phyloP scores from a whole-genome alignment of 2,888 invertebrate genomes.

The Oscheius onirici region DNA sequence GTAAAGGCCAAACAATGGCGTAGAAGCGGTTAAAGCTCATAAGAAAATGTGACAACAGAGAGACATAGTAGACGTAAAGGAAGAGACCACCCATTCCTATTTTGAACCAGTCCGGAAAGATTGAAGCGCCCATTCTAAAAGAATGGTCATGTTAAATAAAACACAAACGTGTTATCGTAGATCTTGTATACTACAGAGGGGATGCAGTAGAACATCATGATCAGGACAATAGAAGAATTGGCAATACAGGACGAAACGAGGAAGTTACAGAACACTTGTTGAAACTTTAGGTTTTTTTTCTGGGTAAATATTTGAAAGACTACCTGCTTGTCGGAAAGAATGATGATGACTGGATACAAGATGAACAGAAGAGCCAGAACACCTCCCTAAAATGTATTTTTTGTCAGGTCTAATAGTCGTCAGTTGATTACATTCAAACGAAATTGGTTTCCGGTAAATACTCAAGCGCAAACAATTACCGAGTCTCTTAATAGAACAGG shows the following conservation, averaged over 20 bases:
- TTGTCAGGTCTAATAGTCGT: not conserved
- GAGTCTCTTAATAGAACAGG: too few relatives aligned
- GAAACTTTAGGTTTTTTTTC: not conserved
- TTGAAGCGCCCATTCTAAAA: too few relatives aligned
- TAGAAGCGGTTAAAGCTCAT: slow-evolving; percentile 28
- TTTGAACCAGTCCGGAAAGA: not conserved
- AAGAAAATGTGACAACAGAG: slow-evolving; percentile 14
- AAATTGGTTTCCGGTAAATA: too few relatives aligned
- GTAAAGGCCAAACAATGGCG: slow-evolving; percentile 16
- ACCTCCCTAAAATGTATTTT: slow-evolving; percentile 6
- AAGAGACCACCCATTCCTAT: slow-evolving; percentile 18
- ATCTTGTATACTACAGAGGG: slow-evolving; percentile 17
- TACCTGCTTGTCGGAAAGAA: slow-evolving; percentile 29
- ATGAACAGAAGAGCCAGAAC: slow-evolving; percentile 22
- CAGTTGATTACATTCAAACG: too few relatives aligned
- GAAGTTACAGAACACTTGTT: slow-evolving; percentile 23
- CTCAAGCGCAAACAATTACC: too few relatives aligned
- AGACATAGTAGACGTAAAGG: slow-evolving; percentile 22
- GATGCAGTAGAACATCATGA: slow-evolving; percentile 25
- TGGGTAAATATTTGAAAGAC: not conserved
- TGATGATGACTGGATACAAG: slow-evolving; percentile 20
- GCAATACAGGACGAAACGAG: slow-evolving; percentile 17
- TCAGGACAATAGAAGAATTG: slow-evolving; percentile 16
- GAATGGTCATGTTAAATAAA: not conserved
- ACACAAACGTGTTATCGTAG: not conserved